A percentile compares a stretch with the other conserved stretches of the same genome.
Evolutionary conservation across 2,797 vertebrate genomes (phyloP).

Genomic region (Leuciscus waleckii): DNA sequence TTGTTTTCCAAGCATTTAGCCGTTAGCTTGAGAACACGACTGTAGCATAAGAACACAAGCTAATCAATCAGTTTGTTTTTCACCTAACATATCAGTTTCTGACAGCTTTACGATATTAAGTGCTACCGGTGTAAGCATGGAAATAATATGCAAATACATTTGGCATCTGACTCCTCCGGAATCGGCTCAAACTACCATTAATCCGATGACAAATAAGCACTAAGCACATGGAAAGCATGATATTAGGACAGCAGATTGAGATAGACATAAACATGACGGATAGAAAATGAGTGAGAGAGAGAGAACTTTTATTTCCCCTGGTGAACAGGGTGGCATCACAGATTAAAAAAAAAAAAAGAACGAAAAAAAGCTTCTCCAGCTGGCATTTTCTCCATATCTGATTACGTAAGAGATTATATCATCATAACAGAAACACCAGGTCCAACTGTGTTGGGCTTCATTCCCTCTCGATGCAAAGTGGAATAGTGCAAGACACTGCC

Average conservation of each 20-base stretch:
- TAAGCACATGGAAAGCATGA: conserved; percentile 7
- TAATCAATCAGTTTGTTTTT: not conserved
- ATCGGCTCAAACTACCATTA: conserved; percentile 31
- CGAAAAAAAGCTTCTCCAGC: conserved; percentile 42
- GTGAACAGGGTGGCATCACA: conserved; percentile 13
- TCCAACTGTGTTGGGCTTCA: conserved; percentile 9
- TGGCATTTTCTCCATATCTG: conserved; percentile 44
- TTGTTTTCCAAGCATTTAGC: not conserved
- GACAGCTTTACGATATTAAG: not conserved
- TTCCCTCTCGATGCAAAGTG: not conserved
- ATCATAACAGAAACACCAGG: conserved; percentile 39
- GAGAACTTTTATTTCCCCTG: conserved; percentile 20
- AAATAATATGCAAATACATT: conserved; percentile 2
- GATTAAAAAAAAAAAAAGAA: conserved; percentile 14
- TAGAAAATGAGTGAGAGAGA: not conserved
- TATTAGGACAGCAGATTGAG: not conserved
- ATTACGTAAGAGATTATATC: conserved; percentile 57
- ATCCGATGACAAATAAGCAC: conserved; percentile 46
- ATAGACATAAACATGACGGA: conserved; percentile 22
- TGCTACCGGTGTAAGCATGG: not conserved
- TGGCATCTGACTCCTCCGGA: conserved; percentile 6
- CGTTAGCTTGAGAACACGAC: not conserved
- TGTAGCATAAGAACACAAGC: not conserved
- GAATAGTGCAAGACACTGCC: not conserved
- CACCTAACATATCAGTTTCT: not conserved